Base-by-base conservation (phyloP, 2,797 vertebrate genomes). In the Remorina albescens region DNA sequence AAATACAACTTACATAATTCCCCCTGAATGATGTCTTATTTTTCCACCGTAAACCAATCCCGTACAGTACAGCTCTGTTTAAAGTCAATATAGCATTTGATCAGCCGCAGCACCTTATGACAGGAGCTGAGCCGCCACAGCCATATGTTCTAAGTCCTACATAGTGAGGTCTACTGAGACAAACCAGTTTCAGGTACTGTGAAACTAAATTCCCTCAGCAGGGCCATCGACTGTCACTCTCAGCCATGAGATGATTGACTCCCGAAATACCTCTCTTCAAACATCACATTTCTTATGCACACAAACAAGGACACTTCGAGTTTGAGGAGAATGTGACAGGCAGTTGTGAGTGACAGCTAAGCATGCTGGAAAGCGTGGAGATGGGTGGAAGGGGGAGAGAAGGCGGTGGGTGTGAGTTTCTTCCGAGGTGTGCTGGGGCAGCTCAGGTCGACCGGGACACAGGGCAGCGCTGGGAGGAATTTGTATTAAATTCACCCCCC, bases 401-500 rank as follows among this genome's bases (percentile, higher is more conserved):
- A 58, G 63, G 42, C 15, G 56, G 54, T 18, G 70, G 68, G 73
- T 81, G 76, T 75, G 79, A 74, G 81, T 86, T 88, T 88, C 77
- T 37, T 15, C 23, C 63, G 75, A 86, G 78, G 81, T 84, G 89
- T 77, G 72, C 71, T 70, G 73, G 83, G 86, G 83, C 74, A 70
- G 80, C 71, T 81, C 65, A 72, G 86, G 86, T 90, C 81, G 80
- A 67, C 67, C 15, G 30, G 69, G 85, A 80, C 88, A 87, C 83
- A 86, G 63, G 78, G 80, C 74, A 83, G 76, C 63, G 10, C 83
- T 61, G 66, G 78, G 80, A 84, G 87, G 90, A 91, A 88, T 93
- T 91, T 86, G 84, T 89, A 90, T 90, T 88, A 80, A 89, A 84
- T 86, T 90, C 80, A 82, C 42, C 80, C 28, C 70, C 65, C 70